Evolutionary conservation across 2,113 vertebrate genomes (phyloP).

Genomic region (Malurus melanocephalus): DNA sequence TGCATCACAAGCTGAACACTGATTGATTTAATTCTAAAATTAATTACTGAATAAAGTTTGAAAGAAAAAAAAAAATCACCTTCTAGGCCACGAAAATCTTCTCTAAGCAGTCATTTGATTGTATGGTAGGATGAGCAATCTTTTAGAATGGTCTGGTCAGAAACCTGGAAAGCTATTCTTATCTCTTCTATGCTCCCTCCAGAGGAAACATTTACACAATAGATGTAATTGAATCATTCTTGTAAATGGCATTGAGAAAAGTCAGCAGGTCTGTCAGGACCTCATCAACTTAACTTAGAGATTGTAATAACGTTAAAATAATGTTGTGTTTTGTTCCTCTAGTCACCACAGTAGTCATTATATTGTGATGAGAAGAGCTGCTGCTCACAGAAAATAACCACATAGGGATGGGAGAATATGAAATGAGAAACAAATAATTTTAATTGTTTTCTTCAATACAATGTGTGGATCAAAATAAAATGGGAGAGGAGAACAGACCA

Average conservation of each 20-base stretch:
- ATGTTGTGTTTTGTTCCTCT: neutral
- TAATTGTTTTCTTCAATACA: neutral
- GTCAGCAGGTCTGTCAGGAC: constrained; percentile 1
- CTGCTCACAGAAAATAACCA: neutral
- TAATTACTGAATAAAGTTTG: constrained; percentile 17
- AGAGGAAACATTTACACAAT: neutral
- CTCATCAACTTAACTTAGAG: neutral
- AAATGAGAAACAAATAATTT: neutral
- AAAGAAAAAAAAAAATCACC: neutral
- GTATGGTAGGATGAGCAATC: neutral
- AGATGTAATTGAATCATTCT: neutral
- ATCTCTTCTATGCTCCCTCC: neutral
- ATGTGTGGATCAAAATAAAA: neutral
- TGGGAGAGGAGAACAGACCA: neutral
- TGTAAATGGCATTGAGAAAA: constrained; percentile 19
- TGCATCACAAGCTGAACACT: neutral
- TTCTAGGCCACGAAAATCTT: neutral
- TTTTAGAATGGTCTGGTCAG: neutral
- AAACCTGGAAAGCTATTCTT: neutral
- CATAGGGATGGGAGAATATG: neutral
- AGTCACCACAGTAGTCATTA: neutral
- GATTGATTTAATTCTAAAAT: constrained; percentile 33
- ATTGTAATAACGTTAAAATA: neutral
- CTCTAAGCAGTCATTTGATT: neutral
- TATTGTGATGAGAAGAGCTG: neutral